Percentiles rank a stretch among this genome's conserved stretches.
These are phyloP conservation scores for Neogale vison DNA, from an alignment of 2,113 vertebrate genomes.

Conservation along the genomic window DNA sequence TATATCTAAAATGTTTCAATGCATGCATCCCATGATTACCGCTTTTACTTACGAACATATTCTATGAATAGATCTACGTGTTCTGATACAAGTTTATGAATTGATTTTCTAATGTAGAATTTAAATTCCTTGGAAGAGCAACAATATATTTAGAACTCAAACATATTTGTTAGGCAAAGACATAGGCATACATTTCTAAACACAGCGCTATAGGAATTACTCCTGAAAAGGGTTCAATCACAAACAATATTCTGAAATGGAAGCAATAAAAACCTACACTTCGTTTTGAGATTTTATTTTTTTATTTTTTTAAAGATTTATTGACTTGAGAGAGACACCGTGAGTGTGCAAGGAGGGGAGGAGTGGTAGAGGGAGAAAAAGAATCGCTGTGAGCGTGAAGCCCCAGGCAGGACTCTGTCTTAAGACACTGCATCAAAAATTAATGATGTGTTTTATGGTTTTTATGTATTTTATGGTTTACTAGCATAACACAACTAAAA, in stretches of 20 bases:
- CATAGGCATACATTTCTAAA: neutral
- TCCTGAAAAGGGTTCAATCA: neutral
- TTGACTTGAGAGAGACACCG: neutral
- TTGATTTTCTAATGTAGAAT: neutral
- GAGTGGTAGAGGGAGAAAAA: neutral
- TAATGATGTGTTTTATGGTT: too few species aligned
- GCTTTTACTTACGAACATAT: neutral
- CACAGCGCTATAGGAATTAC: neutral
- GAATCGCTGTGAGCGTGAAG: neutral
- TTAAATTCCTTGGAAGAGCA: neutral
- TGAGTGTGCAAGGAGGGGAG: neutral
- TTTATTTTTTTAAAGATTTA: neutral
- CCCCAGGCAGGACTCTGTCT: neutral
- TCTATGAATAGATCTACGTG: neutral
- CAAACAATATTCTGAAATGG: neutral
- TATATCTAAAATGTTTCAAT: neutral
- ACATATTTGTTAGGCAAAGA: neutral
- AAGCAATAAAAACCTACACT: neutral
- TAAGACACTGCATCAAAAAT: too few species aligned
- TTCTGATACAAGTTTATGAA: neutral
- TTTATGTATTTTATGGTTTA: too few species aligned
- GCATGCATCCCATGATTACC: neutral
- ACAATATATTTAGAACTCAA: neutral
- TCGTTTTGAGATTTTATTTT: neutral
- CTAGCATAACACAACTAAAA: too few species aligned